Evolutionary conservation across 2,113 vertebrate species (phyloP).

Genomic region (Tonatia bakeri): DNA sequence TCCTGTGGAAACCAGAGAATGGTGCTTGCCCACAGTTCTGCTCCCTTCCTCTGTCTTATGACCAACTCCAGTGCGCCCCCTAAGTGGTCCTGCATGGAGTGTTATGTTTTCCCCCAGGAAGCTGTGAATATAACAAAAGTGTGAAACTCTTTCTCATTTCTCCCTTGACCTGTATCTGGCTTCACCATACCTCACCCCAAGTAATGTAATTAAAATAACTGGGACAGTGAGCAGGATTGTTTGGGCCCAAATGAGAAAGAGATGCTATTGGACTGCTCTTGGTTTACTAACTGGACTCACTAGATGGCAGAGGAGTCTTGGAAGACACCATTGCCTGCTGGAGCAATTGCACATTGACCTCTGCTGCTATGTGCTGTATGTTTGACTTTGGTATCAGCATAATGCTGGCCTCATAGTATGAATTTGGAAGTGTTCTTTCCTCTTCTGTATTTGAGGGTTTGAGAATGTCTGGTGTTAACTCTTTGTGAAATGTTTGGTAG

Average conservation of each 20-base stretch:
- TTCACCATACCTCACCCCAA: neutral
- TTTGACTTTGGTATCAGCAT: neutral
- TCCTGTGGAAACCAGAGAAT: neutral
- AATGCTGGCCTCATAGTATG: neutral
- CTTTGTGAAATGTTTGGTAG: neutral
- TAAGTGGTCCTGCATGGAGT: neutral
- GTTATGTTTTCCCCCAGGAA: neutral
- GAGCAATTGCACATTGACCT: neutral
- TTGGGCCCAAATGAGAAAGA: neutral
- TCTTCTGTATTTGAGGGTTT: neutral
- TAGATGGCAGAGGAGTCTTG: neutral
- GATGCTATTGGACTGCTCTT: neutral
- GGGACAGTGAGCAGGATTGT: neutral
- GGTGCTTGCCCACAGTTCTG: neutral
- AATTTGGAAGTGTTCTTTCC: neutral
- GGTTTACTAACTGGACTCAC: neutral
- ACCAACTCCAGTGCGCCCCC: neutral
- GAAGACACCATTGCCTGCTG: neutral
- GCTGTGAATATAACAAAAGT: neutral
- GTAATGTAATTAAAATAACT: neutral
- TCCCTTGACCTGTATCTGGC: neutral
- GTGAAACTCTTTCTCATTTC: neutral
- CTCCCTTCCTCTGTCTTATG: neutral
- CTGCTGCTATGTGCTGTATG: neutral
- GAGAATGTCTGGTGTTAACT: neutral